phyloP scores from a whole-genome alignment of 2,797 vertebrate species.

The Pempheris klunzingeri region DNA sequence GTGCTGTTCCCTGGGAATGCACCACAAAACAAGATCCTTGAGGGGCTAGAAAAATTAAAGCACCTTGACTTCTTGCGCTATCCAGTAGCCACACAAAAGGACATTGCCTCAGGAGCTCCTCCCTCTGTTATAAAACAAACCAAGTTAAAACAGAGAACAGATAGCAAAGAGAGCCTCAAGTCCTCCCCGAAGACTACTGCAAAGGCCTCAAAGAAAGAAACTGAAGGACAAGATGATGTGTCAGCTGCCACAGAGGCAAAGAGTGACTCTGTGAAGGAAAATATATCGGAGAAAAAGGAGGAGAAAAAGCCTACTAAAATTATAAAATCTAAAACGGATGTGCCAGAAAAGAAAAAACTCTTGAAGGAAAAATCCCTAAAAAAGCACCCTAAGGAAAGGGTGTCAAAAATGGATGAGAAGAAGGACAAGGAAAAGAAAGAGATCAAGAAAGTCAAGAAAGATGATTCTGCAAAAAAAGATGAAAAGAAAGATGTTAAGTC shows the following conservation, averaged over 20 bases:
- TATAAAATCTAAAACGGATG: conserved; percentile 89
- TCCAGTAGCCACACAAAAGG: conserved; percentile 96
- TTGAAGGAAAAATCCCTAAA: conserved; percentile 93
- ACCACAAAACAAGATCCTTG: conserved; percentile 98
- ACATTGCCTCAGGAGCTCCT: conserved; percentile 89
- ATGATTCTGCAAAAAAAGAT: conserved; percentile 91
- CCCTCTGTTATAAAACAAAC: conserved; percentile 91
- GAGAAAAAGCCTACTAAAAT: conserved; percentile 89
- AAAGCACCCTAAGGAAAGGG: conserved; percentile 94
- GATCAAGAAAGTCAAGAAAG: conserved; percentile 95
- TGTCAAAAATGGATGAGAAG: conserved; percentile 95
- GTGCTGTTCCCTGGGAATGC: conserved; percentile 98
- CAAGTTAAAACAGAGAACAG: conserved; percentile 96
- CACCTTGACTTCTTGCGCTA: conserved; percentile 97
- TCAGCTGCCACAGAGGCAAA: conserved; percentile 86
- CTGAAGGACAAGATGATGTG: conserved; percentile 87
- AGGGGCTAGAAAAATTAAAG: conserved; percentile 96
- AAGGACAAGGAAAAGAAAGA: conserved; percentile 99
- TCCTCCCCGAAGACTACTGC: conserved; percentile 90
- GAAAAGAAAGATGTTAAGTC: conserved; percentile 92
- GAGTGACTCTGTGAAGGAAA: conserved; percentile 89
- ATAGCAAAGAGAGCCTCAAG: conserved; percentile 98
- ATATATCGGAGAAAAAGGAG: conserved; percentile 87
- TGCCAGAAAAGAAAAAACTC: conserved; percentile 94
- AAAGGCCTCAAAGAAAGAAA: conserved; percentile 90